Conservation (phyloP, 2,888 invertebrate species). For the Chrysolina oricalcia region DNA sequence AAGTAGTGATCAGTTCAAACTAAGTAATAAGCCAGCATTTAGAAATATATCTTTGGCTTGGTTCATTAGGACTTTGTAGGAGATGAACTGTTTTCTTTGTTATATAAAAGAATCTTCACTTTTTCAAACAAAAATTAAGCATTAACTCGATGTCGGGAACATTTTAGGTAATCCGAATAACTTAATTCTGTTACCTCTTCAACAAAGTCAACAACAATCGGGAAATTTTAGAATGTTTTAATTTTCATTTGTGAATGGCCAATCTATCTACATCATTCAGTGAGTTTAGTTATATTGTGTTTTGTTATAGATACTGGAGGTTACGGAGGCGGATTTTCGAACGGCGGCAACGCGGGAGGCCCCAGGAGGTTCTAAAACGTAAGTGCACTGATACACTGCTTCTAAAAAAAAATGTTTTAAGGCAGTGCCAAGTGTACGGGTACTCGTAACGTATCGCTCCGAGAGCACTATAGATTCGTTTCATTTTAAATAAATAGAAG, state of each 20-base stretch:
- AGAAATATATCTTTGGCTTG: no score
- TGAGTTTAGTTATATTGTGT: slow-evolving; percentile 37
- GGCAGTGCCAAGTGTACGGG: slow-evolving; percentile 57
- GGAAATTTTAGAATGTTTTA: no score
- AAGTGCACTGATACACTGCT: slow-evolving; percentile 62
- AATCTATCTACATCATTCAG: slow-evolving; percentile 29
- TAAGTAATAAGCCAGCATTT: no score
- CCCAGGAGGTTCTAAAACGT: slow-evolving; percentile 67
- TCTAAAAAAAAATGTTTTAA: slow-evolving; percentile 38
- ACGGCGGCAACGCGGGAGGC: slow-evolving; percentile 69
- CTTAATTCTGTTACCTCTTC: no score
- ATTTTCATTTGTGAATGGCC: slow-evolving; percentile 16
- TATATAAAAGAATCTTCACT: no score
- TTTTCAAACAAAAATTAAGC: no score
- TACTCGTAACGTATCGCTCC: slow-evolving; percentile 35
- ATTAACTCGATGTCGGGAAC: no score
- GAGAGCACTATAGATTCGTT: slow-evolving; percentile 29
- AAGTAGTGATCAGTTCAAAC: no score
- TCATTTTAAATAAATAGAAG: not conserved
- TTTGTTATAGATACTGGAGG: slow-evolving; percentile 65
- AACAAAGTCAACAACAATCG: no score
- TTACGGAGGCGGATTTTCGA: slow-evolving; percentile 70
- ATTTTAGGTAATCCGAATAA: no score
- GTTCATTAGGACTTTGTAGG: no score
- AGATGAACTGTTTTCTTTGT: no score